These are phyloP conservation scores for Pangasius krempfi DNA, from an alignment of 2,797 vertebrate species.

Conservation along the genomic window DNA sequence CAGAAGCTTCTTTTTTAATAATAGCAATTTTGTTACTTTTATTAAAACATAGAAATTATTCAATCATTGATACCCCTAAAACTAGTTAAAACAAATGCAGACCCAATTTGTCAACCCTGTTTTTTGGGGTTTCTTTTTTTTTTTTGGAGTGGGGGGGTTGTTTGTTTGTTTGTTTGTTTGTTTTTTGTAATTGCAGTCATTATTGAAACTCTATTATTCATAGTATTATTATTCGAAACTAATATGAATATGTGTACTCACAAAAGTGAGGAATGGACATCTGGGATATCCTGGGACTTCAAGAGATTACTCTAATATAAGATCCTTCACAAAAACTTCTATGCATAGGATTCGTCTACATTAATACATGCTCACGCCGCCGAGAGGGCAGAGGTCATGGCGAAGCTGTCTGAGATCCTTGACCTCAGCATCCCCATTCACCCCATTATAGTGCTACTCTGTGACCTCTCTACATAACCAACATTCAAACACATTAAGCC, in stretches of 20 bases:
- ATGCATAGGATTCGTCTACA: not conserved
- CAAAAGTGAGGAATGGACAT: not conserved
- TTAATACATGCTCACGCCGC: not conserved
- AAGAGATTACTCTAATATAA: not conserved
- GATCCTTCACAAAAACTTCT: not conserved
- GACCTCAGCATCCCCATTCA: not conserved
- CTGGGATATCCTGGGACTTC: not conserved
- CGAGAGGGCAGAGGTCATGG: constrained; percentile 3
- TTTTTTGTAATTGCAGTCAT: not conserved
- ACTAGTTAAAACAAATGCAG: not conserved
- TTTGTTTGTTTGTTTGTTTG: no score
- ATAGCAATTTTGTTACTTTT: not conserved
- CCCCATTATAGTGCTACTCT: not conserved
- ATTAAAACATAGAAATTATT: not conserved
- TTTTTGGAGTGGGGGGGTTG: no score
- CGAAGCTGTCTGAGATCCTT: constrained; percentile 10
- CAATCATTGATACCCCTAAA: not conserved
- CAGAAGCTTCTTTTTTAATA: not conserved
- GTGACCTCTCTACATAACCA: not conserved
- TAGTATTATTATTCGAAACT: not conserved
- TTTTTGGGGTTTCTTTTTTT: no score
- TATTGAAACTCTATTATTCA: not conserved
- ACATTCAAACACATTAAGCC: constrained; percentile 14
- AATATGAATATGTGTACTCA: not conserved
- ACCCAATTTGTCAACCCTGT: not conserved